These are phyloP conservation scores for Fragum sueziense DNA, from an alignment of 2,888 invertebrate species.

Conservation along the genomic window DNA sequence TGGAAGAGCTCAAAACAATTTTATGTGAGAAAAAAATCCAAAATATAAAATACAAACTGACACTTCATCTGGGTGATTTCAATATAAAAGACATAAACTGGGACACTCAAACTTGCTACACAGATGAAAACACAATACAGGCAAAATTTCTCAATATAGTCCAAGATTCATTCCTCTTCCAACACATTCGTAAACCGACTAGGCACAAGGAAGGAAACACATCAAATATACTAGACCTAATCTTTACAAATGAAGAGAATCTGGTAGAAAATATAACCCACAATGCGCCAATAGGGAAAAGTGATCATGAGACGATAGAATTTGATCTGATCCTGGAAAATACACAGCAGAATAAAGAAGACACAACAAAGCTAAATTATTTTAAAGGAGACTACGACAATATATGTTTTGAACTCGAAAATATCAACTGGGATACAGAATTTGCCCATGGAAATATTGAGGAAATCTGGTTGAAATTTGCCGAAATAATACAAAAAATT, in stretches of 20 bases:
- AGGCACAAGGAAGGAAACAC: background rate
- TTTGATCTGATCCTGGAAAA: background rate
- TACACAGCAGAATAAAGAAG: background rate
- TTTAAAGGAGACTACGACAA: slow-evolving; percentile 1
- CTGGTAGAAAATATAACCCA: background rate
- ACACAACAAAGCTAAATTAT: background rate
- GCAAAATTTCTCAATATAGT: slow-evolving; percentile 1
- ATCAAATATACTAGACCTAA: background rate
- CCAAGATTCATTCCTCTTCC: background rate
- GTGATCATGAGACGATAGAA: background rate
- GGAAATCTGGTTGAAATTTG: slow-evolving; percentile 3
- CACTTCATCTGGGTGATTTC: background rate
- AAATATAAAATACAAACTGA: background rate
- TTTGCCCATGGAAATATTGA: background rate
- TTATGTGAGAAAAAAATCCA: background rate
- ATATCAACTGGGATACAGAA: background rate
- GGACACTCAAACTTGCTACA: background rate
- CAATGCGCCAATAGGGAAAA: background rate
- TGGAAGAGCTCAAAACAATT: background rate
- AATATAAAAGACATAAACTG: background rate
- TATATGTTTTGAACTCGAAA: background rate
- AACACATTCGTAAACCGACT: background rate
- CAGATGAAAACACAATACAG: background rate
- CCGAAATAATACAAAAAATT: background rate
- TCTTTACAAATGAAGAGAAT: background rate